Base-by-base conservation (phyloP, 2,888 invertebrate species). In the Pollenia amentaria region DNA sequence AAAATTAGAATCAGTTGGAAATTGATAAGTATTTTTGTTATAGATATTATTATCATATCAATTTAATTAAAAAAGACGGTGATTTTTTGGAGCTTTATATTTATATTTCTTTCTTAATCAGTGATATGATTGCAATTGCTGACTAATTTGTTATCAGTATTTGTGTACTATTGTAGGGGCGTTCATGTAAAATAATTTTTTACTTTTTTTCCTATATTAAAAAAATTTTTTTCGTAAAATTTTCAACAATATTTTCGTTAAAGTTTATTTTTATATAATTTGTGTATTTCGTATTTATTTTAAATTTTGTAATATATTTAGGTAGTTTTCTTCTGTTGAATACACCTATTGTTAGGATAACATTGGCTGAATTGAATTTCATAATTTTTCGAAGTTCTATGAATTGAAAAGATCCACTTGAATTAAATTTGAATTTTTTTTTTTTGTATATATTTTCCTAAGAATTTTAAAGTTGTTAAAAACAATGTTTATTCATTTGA, bases 21-120 rank as follows among this genome's bases (percentile, higher is more conserved):
- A 48, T 3, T 14, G 42, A 14, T 40, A 18, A 2, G 10, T 57
- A 51, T 57, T 64, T 16, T 51, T 38, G 16, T 21, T 55, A 14
- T 10, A 57, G 11, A 7, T 40, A 51, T 73, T 60, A 29, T 73
- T 48, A 38, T 73, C 18, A 62, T 73, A 73, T 73, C 73, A 73
- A 40, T 60, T 73, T 73, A 48, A 73, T 62, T 73, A 73, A 46
- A 11, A 38, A 14, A 60, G 38, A 6, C 29, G 29, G 29, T 62
- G 46, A 51, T 44, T 60, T 73, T 44, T 48, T 46, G n/a, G 29
- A 51, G n/a, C 9, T 72, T n/a, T 40, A 18, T 16, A 48, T 48
- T 29, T 40, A 18, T 55, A 21, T n/a, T 2, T 72, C 2, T 44
- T 29, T 51, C 42, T 21, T 73, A 53, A 65, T 65, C 40, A 64